Evolutionary conservation across 2,113 vertebrate genomes (phyloP).

Genomic region (Rallus limicola): DNA sequence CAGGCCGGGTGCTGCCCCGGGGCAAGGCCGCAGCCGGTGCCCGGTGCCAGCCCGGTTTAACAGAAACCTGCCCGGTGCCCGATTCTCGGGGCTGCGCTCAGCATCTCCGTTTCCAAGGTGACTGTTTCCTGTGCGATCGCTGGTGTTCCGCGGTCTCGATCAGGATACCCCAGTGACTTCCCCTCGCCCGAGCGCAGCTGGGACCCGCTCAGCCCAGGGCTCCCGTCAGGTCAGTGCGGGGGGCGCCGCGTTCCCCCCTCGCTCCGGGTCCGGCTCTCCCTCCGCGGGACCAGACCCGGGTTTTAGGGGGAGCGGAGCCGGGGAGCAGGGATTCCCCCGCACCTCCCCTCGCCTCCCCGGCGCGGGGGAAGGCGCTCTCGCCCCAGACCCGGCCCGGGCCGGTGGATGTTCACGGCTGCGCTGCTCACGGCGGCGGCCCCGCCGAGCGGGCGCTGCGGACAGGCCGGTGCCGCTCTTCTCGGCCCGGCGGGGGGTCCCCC

Average conservation of each 20-base stretch:
- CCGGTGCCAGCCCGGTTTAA: not conserved
- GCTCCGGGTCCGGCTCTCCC: no score
- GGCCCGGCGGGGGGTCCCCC: not conserved
- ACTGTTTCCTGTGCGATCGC: constrained; percentile 56
- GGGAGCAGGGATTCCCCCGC: no score
- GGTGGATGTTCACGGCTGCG: no score
- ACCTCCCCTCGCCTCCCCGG: no score
- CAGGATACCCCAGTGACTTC: constrained; percentile 12
- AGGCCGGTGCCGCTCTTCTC: fast-evolving
- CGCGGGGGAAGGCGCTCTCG: no score
- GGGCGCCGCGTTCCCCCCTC: no score
- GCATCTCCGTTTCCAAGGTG: constrained; percentile 53
- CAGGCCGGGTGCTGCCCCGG: no score
- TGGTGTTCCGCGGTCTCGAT: not conserved
- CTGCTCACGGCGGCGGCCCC: no score
- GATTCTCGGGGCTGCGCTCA: constrained; percentile 43
- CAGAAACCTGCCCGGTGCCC: not conserved
- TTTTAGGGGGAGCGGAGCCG: no score
- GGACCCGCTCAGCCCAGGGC: not conserved
- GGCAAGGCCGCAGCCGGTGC: not conserved
- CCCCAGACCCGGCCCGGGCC: no score
- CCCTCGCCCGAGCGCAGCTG: not conserved
- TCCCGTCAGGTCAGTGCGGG: constrained; percentile 39
- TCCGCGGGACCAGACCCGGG: no score
- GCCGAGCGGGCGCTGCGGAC: no score